Base-by-base conservation (phyloP, 2,113 vertebrate genomes). In the Microtus pennsylvanicus region DNA sequence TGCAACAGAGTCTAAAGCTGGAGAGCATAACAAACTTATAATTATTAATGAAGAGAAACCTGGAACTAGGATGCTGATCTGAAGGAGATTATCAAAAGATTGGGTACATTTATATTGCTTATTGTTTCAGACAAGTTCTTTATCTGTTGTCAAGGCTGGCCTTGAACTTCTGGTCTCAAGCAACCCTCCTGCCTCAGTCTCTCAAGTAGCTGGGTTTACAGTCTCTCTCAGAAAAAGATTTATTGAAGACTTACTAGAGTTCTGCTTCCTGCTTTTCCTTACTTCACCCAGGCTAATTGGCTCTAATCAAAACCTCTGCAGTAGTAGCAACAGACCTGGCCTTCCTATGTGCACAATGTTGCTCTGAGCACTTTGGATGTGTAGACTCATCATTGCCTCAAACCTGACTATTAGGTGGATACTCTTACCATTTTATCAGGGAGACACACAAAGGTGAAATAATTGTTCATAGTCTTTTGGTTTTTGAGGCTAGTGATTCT, bases 41-140 rank as follows among this genome's bases (percentile, higher is more conserved):
- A 92, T 78, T 94, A 83, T 70, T 92, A 92, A 85, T 87, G 82
- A 93, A 91, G 45, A 91, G 74, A 93, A 91, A 83, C 63, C 55
- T 90, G 74, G 76, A 24, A 21, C 70, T 78, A 87, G 17, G 33
- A 65, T 86, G 50, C 72, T 91, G 24, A 87, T 67, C 67, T 87
- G 69, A 96, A 69, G 38, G 45, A 94, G 85, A 61, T 69, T 87
- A 82, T 77, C 78, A 50, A 83, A 94, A 78, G 22, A 2, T 42
- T 94, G 69, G 10, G 63, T 90, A 74, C 67, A 93, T 45, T 82
- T 89, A 78, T n/a, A 70, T 8, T 63, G n/a, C 3, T 35, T 74
- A 24, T 38, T 83, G n/a, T 83, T 22, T 22, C 38, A 90, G 19
- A 35, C 63, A 30, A n/a, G 19, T 50, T 70, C 21, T 70, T 35